phyloP scores from a whole-genome alignment of 2,797 vertebrate genomes.

The Hypotaenidia okinawae region DNA sequence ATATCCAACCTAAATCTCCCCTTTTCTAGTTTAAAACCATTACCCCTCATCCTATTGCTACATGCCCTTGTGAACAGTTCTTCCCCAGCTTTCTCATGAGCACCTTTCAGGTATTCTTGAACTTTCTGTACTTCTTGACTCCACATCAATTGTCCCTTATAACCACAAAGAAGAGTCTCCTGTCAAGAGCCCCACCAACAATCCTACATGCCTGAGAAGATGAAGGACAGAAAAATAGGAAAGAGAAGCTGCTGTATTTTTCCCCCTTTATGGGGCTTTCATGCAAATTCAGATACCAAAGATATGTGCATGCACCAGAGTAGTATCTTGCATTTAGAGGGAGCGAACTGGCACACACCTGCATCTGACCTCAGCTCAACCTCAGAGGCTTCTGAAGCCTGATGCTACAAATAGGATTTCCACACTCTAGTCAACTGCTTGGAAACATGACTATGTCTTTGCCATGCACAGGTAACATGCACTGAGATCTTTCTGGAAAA shows the following conservation, averaged over 20 bases:
- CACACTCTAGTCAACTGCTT: not conserved
- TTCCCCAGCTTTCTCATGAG: no score
- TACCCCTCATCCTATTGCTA: no score
- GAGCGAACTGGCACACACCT: not conserved
- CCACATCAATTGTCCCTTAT: not conserved
- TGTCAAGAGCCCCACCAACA: not conserved
- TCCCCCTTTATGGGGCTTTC: not conserved
- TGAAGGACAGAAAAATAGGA: not conserved
- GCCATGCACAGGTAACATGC: not conserved
- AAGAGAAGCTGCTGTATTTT: not conserved
- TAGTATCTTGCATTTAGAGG: not conserved
- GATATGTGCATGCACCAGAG: not conserved
- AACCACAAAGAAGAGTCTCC: not conserved
- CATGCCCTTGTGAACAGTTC: no score
- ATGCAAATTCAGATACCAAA: not conserved
- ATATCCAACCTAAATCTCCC: no score
- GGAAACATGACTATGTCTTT: not conserved
- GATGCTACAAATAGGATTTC: not conserved
- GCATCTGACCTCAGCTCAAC: not conserved
- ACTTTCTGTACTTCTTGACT: not conserved
- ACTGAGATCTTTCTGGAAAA: not conserved
- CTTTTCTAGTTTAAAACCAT: no score
- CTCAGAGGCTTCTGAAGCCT: not conserved
- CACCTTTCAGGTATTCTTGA: no score
- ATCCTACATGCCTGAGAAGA: not conserved